These are phyloP conservation scores for Megaceryle alcyon DNA, from an alignment of 2,797 vertebrate species.

Conservation along the genomic window DNA sequence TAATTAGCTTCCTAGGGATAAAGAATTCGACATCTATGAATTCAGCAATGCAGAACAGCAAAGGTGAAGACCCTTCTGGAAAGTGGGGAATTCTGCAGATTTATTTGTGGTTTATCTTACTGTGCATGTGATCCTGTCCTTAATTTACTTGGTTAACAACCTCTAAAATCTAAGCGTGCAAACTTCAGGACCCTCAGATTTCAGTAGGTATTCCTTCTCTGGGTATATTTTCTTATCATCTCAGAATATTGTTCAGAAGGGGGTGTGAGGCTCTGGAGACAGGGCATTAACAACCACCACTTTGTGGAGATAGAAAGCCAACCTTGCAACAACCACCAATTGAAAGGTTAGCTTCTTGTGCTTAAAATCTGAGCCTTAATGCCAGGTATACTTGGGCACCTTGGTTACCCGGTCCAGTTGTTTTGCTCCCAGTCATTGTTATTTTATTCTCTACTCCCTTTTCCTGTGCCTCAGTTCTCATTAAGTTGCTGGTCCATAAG, in stretches of 20 bases:
- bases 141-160: not conserved
- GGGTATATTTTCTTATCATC: not conserved
- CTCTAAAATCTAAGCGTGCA: not conserved
- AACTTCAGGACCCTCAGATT: not conserved
- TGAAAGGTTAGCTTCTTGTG: not conserved
- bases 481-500: not conserved
- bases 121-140: not conserved
- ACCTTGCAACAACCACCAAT: not conserved
- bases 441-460: not conserved
- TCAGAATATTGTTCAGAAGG: not conserved
- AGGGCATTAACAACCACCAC: not conserved
- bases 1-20: conserved; percentile 68
- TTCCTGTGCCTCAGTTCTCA: not conserved
- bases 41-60: conserved; percentile 47
- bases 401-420: not conserved
- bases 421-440: not conserved
- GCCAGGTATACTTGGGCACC: too few species aligned
- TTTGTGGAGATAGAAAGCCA: not conserved
- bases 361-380: not conserved
- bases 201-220: not conserved
- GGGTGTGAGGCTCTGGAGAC: not conserved
- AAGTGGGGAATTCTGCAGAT: conserved; percentile 21
- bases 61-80: conserved; percentile 49
- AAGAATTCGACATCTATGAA: conserved; percentile 53
- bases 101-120: not conserved